Conservation (phyloP, 2,888 invertebrate genomes). For the Tetheella fluctuosa region DNA sequence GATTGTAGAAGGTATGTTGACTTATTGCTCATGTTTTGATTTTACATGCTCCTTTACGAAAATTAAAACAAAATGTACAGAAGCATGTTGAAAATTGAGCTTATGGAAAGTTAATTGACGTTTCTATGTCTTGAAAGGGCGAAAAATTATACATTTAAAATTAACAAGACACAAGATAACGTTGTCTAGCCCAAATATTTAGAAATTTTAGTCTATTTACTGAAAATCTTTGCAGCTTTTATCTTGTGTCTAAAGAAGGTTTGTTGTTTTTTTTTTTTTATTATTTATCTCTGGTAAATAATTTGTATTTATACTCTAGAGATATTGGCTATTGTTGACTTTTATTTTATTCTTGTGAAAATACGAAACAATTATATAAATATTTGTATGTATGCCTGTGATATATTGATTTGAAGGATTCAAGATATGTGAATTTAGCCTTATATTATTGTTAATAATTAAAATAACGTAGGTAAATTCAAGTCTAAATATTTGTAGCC, state of each 20-base stretch:
- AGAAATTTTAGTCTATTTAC: too few species aligned
- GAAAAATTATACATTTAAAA: not conserved
- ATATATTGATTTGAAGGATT: conserved; percentile 48
- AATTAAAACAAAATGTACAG: not conserved
- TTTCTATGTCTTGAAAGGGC: not conserved
- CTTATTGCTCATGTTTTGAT: not conserved
- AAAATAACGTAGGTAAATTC: not conserved
- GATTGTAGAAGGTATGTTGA: not conserved
- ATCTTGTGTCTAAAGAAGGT: not conserved
- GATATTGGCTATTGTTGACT: not conserved
- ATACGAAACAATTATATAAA: conserved; percentile 24
- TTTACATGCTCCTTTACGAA: not conserved
- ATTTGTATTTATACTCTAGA: conserved; percentile 25
- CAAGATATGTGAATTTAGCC: conserved; percentile 24
- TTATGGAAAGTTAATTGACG: not conserved
- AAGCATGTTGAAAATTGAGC: not conserved
- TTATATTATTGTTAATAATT: conserved; percentile 6
- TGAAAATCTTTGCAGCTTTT: not conserved
- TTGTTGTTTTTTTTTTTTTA: not conserved
- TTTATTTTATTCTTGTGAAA: conserved; percentile 12
- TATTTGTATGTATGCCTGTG: conserved; percentile 50
- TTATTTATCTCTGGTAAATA: conserved; percentile 10
- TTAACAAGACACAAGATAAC: not conserved
- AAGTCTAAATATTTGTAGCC: not conserved
- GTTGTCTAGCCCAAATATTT: too few species aligned